These are phyloP conservation scores for Nothocercus julius DNA, from an alignment of 2,113 vertebrate species.

Conservation along the genomic window DNA sequence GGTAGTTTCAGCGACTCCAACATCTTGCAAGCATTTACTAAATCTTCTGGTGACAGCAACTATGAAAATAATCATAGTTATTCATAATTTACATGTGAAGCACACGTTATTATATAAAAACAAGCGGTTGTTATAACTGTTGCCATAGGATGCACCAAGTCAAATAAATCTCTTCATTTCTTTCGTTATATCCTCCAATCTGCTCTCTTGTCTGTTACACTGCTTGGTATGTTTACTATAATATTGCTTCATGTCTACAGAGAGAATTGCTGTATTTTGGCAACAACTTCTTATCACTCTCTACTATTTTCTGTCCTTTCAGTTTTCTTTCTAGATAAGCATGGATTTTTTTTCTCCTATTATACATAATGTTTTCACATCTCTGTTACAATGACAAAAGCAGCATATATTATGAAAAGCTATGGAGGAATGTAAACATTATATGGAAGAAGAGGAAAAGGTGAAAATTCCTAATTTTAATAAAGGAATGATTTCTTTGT, in stretches of 20 bases:
- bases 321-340: background rate
- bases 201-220: background rate
- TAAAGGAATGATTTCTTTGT: background rate
- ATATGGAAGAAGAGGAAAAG: background rate
- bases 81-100: background rate
- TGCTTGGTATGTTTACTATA: background rate
- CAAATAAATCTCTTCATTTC: background rate
- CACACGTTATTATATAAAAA: background rate
- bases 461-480: background rate
- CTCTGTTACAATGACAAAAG: background rate
- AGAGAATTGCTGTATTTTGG: background rate
- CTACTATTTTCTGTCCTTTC: background rate
- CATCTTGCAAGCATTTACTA: constrained; percentile 96
- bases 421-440: background rate
- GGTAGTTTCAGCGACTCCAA: constrained; percentile 92
- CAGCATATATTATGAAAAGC: background rate
- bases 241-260: background rate
- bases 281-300: background rate
- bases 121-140: background rate
- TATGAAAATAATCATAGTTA: constrained; percentile 46
- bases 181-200: background rate
- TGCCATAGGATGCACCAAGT: background rate
- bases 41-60: constrained; percentile 90
- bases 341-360: background rate
- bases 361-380: background rate